Evolutionary conservation across 2,113 vertebrate genomes (phyloP), one percentile per base, ranked within the genome.

Genomic region (Centropus bengalensis): DNA sequence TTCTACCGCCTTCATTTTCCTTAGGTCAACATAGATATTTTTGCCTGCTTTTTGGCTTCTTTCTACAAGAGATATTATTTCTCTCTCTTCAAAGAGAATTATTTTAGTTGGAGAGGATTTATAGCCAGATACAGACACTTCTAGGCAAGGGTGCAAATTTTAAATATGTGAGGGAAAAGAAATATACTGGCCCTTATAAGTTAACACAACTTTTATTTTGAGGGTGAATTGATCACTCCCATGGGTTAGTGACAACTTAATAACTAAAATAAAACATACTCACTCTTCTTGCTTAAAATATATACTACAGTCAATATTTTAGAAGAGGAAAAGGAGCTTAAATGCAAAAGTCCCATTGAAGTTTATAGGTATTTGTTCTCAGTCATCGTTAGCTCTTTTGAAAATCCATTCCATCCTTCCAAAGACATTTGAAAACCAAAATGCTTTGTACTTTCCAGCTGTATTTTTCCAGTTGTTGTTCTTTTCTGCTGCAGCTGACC

Each of bases 61-160:
- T 13, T 77, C n/a, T 83, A 33, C n/a, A 40, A 68, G 76, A 84
- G 56, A 33, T 83, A 93, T 71, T 88, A 86, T 92, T 93, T 86
- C 58, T 89, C 49, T 77, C 45, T 90, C 32, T 90, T 91, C 60
- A 55, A 75, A 52, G 85, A 90, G 82, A 92, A 90, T 95, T 94
- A 86, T 95, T 96, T 96, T 86, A 13, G 20, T 94, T 96, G 88
- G 93, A 96, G 62, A 86, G 54, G 73, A 88, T 93, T 94, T 97
- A 83, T n/a, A 95, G 44, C 45, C 86, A 92, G 73, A 93, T 66
- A 86, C 52, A 88, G 88, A 54, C 79, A 88, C 82, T 97, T 95
- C 66, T 66, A 95, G 80, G 54, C 80, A 82, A 84, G 54, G 88
- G 73, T 91, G 80, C 54, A 78, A 76, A 69, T 88, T 91, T 96